These are phyloP conservation scores for Gopherus evgoodei DNA, from an alignment of 2,113 vertebrate species.

Conservation along the genomic window DNA sequence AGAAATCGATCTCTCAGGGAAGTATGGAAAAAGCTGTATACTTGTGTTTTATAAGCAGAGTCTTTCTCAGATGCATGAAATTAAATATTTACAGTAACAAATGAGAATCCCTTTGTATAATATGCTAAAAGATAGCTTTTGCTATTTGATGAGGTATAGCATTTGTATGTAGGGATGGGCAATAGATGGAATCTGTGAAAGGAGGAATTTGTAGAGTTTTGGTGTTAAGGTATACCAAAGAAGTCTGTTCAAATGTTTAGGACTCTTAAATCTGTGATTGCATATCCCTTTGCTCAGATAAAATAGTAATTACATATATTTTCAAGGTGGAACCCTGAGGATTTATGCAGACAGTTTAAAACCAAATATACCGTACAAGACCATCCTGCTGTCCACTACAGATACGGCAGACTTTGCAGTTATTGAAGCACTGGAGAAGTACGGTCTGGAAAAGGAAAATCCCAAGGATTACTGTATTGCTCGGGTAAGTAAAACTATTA, in stretches of 20 bases:
- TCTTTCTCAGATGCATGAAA: not conserved
- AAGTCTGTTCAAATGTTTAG: not conserved
- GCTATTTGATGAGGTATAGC: not conserved
- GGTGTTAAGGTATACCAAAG: not conserved
- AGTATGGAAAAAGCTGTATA: not conserved
- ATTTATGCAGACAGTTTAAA: conserved; percentile 98
- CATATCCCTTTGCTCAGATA: not conserved
- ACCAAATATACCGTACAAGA: conserved; percentile 98
- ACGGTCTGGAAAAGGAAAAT: conserved; percentile 95
- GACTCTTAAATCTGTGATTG: not conserved
- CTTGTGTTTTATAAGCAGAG: not conserved
- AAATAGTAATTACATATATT: conserved; percentile 30
- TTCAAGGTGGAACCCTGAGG: conserved; percentile 91
- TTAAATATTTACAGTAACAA: not conserved
- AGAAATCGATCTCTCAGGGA: not conserved
- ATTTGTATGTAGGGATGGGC: not conserved
- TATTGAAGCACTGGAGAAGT: conserved; percentile 96
- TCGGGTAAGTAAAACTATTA: conserved; percentile 79
- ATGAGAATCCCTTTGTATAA: not conserved
- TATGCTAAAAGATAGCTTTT: not conserved
- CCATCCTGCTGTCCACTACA: conserved; percentile 95
- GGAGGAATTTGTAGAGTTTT: not conserved
- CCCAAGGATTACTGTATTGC: conserved; percentile 97
- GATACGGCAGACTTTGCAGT: conserved; percentile 96
- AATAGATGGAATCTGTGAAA: not conserved